A percentile compares a stretch with the other conserved stretches of the same genome.
phyloP scores from a whole-genome alignment of 1,140 invertebrate species.

The Grapholita molesta region DNA sequence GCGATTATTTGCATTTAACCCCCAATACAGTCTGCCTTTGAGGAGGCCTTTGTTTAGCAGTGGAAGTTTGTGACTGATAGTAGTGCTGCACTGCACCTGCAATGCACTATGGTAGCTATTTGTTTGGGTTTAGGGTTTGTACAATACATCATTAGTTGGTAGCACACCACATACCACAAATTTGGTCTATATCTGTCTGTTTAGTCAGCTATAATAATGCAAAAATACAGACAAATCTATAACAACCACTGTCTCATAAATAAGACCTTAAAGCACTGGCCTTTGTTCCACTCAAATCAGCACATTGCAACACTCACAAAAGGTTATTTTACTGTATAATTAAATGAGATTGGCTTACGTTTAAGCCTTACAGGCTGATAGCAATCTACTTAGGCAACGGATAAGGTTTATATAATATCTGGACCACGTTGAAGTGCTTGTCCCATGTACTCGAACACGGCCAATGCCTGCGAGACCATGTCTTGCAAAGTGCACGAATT shows the following conservation, averaged over 20 bases:
- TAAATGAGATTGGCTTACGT: neutral
- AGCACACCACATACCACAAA: too few species aligned
- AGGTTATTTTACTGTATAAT: conserved; percentile 9
- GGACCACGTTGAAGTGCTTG: neutral
- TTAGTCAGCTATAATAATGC: too few species aligned
- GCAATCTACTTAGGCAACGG: conserved; percentile 8
- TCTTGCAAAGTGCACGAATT: neutral
- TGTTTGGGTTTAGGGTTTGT: too few species aligned
- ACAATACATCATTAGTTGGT: too few species aligned
- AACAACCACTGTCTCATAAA: neutral
- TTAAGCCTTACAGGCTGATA: neutral
- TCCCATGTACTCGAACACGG: neutral
- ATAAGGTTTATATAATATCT: neutral
- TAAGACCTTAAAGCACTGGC: neutral
- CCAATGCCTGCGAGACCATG: neutral
- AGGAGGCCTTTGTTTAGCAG: too few species aligned
- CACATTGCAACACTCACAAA: conserved; percentile 17
- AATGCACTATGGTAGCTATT: too few species aligned
- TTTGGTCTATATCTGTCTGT: too few species aligned
- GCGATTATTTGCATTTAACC: too few species aligned
- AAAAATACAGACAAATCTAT: too few species aligned
- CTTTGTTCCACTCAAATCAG: neutral
- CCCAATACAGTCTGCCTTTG: too few species aligned
- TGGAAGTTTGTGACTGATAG: too few species aligned
- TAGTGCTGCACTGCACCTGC: too few species aligned